Base-by-base conservation (phyloP, 2,888 invertebrate species). In the Chaitophorus viminalis region DNA sequence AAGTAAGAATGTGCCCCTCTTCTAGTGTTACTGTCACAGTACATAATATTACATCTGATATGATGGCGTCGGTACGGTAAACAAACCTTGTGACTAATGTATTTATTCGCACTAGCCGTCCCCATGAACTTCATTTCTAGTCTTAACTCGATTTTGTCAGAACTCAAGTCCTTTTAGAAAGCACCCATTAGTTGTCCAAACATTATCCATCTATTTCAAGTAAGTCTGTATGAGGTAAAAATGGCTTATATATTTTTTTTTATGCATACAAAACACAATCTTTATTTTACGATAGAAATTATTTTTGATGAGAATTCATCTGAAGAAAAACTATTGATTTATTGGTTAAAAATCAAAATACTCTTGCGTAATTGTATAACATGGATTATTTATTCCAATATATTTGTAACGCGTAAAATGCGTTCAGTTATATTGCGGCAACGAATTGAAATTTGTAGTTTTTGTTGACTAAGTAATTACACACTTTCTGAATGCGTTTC, bases 131-230 rank as follows among this genome's bases (percentile, higher is more conserved):
- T 36, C 14, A 60, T 65, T 39, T 65, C 60, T 39, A 21, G 25
- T 39, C 52, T 74, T 82, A 83, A 83, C 36, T 83, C 18, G n/a
- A 60, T 83, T 75, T 83, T 31, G 82, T 72, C 33, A 52, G 25
- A 31, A 70, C 31, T 70, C 60, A 8, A 83, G 75, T 82, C 74
- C 72, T 74, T 82, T 82, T 74, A 74, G 52, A 83, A 83, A 83
- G 82, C 74, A 60, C 74, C 74, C 82, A 83, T 60, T 83, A 83
- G 74, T 83, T 83, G 74, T 83, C 74, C 21, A 83, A 83, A 83
- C 74, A 74, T n/a, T 52, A 82, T 33, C n/a, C 18, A n/a, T 4
- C 25, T 31, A 25, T 17, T 9, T 31, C 17, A 29, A 70, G 52
- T 81, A 52, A 3, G 29, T 31, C 18, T 14, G 52, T 52, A 60